A percentile compares a stretch with the other conserved stretches of the same genome.
Conservation (phyloP, 2,888 invertebrate species). For the Diloba caeruleocephala region DNA sequence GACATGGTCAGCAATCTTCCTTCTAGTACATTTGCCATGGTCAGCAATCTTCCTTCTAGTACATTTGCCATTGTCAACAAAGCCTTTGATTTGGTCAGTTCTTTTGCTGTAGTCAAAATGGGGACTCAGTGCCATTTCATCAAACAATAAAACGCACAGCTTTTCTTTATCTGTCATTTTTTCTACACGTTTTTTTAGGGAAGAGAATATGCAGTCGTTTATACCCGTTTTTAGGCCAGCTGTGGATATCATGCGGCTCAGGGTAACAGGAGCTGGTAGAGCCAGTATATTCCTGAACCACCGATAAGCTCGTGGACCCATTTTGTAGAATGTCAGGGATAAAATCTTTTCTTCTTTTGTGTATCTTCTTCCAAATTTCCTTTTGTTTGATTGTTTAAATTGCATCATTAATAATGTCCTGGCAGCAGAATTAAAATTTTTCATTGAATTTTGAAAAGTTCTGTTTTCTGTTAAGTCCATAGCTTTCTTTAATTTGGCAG, state of each 20-base stretch:
- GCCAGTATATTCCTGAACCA: background rate
- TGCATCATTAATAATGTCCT: too few relatives aligned
- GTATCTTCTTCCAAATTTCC: too few relatives aligned
- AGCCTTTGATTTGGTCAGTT: background rate
- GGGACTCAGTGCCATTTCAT: background rate
- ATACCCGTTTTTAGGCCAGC: background rate
- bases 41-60: too few relatives aligned
- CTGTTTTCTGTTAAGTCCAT: too few relatives aligned
- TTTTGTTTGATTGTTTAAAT: too few relatives aligned
- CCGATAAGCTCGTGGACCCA: background rate
- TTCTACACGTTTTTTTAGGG: background rate
- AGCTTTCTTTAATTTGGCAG: too few relatives aligned
- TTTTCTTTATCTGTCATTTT: background rate
- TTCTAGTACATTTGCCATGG: too few relatives aligned
- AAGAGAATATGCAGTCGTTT: background rate
- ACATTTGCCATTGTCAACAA: background rate
- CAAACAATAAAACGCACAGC: background rate
- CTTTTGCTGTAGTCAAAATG: background rate
- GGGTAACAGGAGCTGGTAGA: background rate
- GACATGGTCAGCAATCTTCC: too few relatives aligned
- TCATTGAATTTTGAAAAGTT: too few relatives aligned
- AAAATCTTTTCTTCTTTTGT: too few relatives aligned
- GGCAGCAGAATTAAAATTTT: too few relatives aligned
- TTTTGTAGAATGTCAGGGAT: constrained; percentile 10
- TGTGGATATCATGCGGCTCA: background rate